phyloP scores from a whole-genome alignment of 2,113 vertebrate species.

The Sinocyclocheilus grahami region DNA sequence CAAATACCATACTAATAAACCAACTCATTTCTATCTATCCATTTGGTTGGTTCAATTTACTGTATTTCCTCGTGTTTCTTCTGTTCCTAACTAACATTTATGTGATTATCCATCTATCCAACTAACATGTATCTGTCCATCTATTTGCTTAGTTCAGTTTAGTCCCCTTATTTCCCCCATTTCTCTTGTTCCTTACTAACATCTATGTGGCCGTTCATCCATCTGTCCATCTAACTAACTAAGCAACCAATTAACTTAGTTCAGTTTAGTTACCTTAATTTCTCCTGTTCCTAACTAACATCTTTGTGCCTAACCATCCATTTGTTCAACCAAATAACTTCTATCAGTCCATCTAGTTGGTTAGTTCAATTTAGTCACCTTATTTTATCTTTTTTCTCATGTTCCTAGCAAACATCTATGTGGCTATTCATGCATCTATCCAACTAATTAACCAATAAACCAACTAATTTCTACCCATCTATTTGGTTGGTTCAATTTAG shows the following conservation, averaged over 20 bases:
- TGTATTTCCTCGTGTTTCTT: neutral
- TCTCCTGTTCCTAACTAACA: neutral
- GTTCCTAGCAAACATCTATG: neutral
- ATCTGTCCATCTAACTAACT: neutral
- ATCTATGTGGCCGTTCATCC: too few species aligned
- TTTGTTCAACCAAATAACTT: neutral
- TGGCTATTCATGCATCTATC: neutral
- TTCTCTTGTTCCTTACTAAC: too few species aligned
- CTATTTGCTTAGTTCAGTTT: too few species aligned
- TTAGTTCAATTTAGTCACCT: neutral
- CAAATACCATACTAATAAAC: too few species aligned
- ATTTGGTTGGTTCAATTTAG: neutral
- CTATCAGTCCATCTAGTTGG: neutral
- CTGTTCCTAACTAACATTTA: neutral
- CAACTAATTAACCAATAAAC: neutral
- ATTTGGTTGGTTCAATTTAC: neutral
- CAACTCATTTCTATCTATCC: too few species aligned
- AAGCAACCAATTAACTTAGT: neutral
- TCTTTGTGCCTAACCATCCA: neutral
- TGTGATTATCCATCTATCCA: neutral
- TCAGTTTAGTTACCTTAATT: neutral
- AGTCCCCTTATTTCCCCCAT: too few species aligned
- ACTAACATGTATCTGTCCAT: too few species aligned
- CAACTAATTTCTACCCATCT: neutral
- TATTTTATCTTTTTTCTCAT: neutral